phyloP scores from a whole-genome alignment of 2,888 invertebrate species.

The Scaptomyza cyrtandrae region DNA sequence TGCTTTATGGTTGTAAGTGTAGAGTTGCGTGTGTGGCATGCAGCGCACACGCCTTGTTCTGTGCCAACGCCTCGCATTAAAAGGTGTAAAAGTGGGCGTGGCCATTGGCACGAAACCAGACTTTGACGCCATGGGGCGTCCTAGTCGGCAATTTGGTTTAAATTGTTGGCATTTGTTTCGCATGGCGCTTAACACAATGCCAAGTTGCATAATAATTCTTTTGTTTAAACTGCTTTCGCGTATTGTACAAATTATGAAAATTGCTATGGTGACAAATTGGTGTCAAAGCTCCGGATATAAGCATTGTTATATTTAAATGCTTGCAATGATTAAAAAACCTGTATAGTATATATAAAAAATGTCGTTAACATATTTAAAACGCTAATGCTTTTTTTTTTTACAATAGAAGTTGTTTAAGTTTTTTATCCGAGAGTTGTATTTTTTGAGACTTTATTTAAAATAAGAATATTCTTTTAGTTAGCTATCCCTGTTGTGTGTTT shows the following conservation, averaged over 20 bases:
- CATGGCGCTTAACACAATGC: conserved; percentile 53
- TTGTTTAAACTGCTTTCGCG: conserved; percentile 60
- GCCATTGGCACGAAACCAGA: conserved; percentile 52
- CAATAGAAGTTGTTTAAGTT: too few relatives aligned
- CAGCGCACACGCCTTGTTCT: conserved; percentile 57
- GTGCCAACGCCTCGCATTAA: conserved; percentile 43
- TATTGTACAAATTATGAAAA: conserved; percentile 68
- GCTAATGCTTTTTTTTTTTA: too few relatives aligned
- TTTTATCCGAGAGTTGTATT: too few relatives aligned
- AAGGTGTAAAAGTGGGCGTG: conserved; percentile 77
- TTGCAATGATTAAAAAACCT: not conserved
- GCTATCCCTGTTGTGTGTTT: too few relatives aligned
- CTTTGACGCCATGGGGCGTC: conserved; percentile 63
- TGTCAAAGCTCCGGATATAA: conserved; percentile 7
- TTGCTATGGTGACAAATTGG: conserved; percentile 50
- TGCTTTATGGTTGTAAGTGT: conserved; percentile 60
- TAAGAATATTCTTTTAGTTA: too few relatives aligned
- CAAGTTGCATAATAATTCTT: conserved; percentile 68
- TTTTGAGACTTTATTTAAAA: too few relatives aligned
- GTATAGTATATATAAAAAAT: not conserved
- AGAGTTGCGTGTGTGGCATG: conserved; percentile 70
- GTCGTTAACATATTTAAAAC: not conserved
- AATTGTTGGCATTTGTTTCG: conserved; percentile 78
- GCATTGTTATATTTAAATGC: conserved; percentile 26
- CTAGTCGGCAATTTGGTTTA: conserved; percentile 72